Conservation (phyloP, 2,113 vertebrate species). For the Hippocampus mohnikei region DNA sequence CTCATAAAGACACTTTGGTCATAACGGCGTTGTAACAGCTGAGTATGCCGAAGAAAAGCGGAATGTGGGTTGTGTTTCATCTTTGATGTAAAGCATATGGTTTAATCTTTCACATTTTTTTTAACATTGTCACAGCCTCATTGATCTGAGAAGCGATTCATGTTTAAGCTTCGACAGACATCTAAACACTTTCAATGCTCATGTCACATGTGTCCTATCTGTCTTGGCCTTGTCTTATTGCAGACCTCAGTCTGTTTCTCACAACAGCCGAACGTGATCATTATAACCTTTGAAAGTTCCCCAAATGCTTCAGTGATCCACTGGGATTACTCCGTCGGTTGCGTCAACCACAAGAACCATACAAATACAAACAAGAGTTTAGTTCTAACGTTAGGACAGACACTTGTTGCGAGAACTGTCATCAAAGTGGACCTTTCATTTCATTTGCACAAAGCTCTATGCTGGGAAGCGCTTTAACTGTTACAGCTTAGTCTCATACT, state of each 20-base stretch:
- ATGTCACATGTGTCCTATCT: background rate
- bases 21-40: too few relatives aligned
- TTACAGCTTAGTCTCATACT: conserved; percentile 26
- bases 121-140: background rate
- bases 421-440: conserved; percentile 33
- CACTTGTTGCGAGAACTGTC: conserved; percentile 23
- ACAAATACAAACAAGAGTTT: background rate
- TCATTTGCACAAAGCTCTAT: conserved; percentile 23
- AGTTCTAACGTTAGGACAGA: conserved; percentile 8
- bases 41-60: too few relatives aligned
- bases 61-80: too few relatives aligned
- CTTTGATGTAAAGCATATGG: too few relatives aligned
- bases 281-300: conserved; percentile 12
- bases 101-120: too few relatives aligned
- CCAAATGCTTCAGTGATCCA: conserved; percentile 1
- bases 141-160: background rate
- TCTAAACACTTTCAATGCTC: background rate
- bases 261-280: conserved; percentile 5
- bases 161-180: background rate
- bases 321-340: background rate
- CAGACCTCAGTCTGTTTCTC: background rate
- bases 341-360: background rate
- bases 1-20: too few relatives aligned
- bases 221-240: background rate
- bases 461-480: conserved; percentile 41